Conservation (phyloP, 2,113 vertebrate genomes). For the Tympanuchus pallidicinctus region DNA sequence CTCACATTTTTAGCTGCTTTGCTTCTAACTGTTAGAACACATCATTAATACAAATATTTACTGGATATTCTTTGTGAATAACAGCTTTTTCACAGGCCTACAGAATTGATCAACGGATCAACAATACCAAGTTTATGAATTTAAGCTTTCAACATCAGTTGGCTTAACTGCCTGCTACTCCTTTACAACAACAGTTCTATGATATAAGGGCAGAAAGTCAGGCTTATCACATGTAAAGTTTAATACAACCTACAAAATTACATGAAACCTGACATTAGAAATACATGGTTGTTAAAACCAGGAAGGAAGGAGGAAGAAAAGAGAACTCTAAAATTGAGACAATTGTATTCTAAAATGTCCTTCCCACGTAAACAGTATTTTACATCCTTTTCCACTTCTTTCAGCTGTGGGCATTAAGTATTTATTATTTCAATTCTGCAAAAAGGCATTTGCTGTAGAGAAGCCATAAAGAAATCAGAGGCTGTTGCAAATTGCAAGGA, state of each 20-base stretch:
- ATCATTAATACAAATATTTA: not conserved
- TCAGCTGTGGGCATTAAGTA: not conserved
- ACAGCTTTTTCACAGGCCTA: not conserved
- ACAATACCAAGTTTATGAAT: not conserved
- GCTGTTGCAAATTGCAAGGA: not conserved
- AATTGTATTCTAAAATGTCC: not conserved
- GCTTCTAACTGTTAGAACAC: not conserved
- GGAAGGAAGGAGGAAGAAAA: not conserved
- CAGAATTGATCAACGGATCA: not conserved
- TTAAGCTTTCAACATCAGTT: not conserved
- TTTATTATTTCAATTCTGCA: slow-evolving; percentile 22
- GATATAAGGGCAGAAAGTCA: not conserved
- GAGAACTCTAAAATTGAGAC: not conserved
- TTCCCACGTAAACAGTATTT: not conserved
- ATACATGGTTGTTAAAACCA: not conserved
- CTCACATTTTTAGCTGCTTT: not conserved
- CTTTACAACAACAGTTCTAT: not conserved
- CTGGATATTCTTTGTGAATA: not conserved
- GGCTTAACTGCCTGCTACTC: not conserved
- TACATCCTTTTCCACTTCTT: not conserved
- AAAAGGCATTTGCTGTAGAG: not conserved
- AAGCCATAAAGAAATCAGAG: slow-evolving; percentile 1
- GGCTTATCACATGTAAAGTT: not conserved
- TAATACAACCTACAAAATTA: not conserved
- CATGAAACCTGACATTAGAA: not conserved